Percentiles rank a stretch among this genome's conserved stretches.
These are phyloP conservation scores for Empidonax traillii DNA, from an alignment of 2,113 vertebrate genomes.

Conservation along the genomic window DNA sequence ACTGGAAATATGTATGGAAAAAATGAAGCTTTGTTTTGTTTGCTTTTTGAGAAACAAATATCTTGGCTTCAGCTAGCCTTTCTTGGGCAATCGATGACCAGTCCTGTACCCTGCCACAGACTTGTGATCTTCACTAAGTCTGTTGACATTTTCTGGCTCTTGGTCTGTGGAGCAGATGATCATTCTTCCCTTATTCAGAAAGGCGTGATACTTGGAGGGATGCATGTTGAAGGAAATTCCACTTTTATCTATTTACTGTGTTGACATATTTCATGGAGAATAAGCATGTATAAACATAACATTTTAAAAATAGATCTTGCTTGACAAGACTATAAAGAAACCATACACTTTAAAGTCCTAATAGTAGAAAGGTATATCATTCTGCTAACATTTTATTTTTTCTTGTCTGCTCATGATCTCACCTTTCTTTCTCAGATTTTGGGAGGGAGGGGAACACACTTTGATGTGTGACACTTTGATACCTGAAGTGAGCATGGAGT, in stretches of 20 bases:
- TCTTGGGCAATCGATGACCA: neutral
- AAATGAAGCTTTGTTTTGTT: neutral
- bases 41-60: neutral
- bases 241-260: neutral
- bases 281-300: neutral
- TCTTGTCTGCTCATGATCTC: neutral
- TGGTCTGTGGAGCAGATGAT: neutral
- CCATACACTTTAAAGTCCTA: neutral
- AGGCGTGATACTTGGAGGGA: neutral
- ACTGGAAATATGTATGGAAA: neutral
- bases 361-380: fast-evolving
- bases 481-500: neutral
- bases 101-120: neutral
- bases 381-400: neutral
- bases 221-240: neutral
- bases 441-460: neutral
- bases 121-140: neutral
- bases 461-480: neutral
- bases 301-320: neutral
- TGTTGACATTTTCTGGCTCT: neutral
- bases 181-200: neutral
- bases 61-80: neutral
- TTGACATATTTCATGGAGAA: neutral
- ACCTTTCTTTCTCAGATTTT: neutral
- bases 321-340: neutral